Conservation (phyloP, 2,113 vertebrate genomes). For the Morphnarchus princeps region DNA sequence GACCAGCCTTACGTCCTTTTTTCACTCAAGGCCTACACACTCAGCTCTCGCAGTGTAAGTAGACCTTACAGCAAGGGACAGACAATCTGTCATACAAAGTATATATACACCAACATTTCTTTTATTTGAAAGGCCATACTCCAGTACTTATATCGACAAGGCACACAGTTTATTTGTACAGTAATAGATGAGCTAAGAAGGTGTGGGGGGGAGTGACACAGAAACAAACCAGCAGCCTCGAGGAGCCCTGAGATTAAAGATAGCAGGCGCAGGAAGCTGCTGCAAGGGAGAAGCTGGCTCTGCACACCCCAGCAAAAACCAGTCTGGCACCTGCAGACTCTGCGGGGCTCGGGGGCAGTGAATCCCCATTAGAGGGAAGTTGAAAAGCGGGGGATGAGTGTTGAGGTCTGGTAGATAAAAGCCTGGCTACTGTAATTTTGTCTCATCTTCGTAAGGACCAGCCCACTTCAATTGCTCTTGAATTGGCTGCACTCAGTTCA, state of each 20-base stretch:
- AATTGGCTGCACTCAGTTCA: background rate
- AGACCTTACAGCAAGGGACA: background rate
- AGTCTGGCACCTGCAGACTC: rapidly evolving
- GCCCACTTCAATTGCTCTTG: background rate
- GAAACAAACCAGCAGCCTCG: background rate
- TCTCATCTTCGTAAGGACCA: background rate
- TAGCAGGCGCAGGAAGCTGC: rapidly evolving
- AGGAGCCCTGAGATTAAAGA: background rate
- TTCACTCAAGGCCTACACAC: background rate
- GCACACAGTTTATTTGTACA: background rate
- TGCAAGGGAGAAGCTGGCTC: background rate
- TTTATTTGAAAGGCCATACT: background rate
- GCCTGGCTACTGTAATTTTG: background rate
- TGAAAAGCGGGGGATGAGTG: background rate
- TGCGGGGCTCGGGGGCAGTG: rapidly evolving
- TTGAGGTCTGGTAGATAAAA: background rate
- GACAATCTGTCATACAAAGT: background rate
- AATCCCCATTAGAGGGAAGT: background rate
- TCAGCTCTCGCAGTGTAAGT: background rate
- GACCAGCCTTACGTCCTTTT: background rate
- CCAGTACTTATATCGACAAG: background rate
- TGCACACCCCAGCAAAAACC: background rate
- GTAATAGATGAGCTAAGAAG: background rate
- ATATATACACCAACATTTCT: background rate
- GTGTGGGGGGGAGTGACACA: background rate